Percentiles rank a stretch among this genome's conserved stretches.
Evolutionary conservation across 2,888 invertebrate genomes (phyloP).

Genomic region (Prosapia bicincta): DNA sequence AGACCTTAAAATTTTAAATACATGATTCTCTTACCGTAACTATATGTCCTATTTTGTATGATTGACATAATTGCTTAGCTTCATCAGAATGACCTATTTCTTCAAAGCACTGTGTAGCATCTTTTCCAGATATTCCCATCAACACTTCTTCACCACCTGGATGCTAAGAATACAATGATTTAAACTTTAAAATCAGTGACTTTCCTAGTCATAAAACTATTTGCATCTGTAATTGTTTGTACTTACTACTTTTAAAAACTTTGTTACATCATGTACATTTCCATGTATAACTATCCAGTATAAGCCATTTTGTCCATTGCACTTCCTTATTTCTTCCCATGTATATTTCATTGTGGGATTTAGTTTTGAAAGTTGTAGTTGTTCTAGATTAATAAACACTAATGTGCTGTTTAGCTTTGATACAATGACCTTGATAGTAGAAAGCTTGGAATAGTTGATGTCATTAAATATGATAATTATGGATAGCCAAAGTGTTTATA

Average conservation of each 20-base stretch:
- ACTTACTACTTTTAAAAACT: conserved; percentile 66
- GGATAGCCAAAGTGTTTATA: too few species aligned
- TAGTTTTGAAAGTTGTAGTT: background rate
- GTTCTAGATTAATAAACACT: background rate
- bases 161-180: conserved; percentile 38
- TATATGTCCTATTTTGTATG: background rate
- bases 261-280: conserved; percentile 73
- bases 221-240: too few species aligned
- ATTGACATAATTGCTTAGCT: conserved; percentile 37
- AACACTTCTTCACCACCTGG: conserved; percentile 40
- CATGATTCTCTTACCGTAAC: background rate
- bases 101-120: conserved; percentile 40
- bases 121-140: conserved; percentile 35
- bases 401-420: background rate
- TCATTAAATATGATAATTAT: background rate
- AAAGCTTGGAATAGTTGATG: background rate
- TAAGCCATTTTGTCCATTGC: conserved; percentile 41
- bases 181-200: background rate
- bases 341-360: background rate
- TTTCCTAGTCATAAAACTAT: too few species aligned
- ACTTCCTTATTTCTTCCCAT: background rate
- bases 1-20: too few species aligned
- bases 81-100: conserved; percentile 39
- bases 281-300: conserved; percentile 74
- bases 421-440: background rate